A percentile compares a stretch with the other conserved stretches of the same genome.
Conservation (phyloP, 2,888 invertebrate species). For the Cyclophora albipunctata region DNA sequence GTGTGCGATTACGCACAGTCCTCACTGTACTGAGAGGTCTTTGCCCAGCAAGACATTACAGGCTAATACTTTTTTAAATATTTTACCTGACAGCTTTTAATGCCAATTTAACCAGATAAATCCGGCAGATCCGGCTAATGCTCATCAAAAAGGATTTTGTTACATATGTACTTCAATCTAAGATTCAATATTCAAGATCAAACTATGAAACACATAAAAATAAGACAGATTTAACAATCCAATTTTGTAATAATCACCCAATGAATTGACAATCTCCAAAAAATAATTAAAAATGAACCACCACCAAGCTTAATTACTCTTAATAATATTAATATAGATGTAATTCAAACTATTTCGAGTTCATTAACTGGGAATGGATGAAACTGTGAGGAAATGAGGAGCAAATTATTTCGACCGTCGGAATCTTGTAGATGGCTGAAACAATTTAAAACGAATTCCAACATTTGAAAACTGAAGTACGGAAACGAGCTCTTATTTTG, state of each 20-base stretch:
- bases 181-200: too few relatives aligned
- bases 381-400: slow-evolving; percentile 20
- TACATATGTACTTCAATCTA: too few relatives aligned
- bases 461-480: slow-evolving; percentile 31
- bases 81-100: background rate
- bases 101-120: background rate
- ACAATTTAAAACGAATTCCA: slow-evolving; percentile 38
- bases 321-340: background rate
- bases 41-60: background rate
- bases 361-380: slow-evolving; percentile 15
- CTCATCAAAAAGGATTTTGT: background rate
- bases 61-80: background rate
- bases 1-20: too few relatives aligned
- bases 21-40: too few relatives aligned
- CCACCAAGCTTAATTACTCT: too few relatives aligned
- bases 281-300: too few relatives aligned
- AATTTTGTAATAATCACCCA: too few relatives aligned
- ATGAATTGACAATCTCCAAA: too few relatives aligned
- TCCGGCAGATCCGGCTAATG: too few relatives aligned
- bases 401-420: slow-evolving; percentile 25
- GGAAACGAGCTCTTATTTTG: slow-evolving; percentile 30
- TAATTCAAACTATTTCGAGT: background rate
- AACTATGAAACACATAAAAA: too few relatives aligned
- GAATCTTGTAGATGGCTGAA: slow-evolving; percentile 30
- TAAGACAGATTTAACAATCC: background rate